Conservation (phyloP, 2,888 invertebrate genomes). For the Oscheius sp. region DNA sequence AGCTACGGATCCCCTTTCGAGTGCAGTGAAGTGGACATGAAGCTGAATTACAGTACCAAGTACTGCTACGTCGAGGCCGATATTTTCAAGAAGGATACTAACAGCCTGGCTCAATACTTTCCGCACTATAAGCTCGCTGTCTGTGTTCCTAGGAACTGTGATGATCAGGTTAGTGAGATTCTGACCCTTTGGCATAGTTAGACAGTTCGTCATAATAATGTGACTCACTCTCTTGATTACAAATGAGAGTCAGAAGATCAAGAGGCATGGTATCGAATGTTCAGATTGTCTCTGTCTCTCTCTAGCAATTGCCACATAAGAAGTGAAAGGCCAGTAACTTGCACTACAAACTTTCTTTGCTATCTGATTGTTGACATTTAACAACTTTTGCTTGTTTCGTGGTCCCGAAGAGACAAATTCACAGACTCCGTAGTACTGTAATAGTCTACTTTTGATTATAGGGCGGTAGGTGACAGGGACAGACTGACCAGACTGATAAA, state of each 20-base stretch:
- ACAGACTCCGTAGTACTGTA: too few relatives aligned
- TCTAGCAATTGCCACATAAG: neutral
- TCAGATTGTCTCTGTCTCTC: neutral
- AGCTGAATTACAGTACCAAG: slow-evolving; percentile 35
- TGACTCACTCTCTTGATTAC: neutral
- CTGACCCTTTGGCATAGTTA: neutral
- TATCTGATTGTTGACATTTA: too few relatives aligned
- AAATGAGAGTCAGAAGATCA: too few relatives aligned
- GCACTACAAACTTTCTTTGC: too few relatives aligned
- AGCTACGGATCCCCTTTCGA: slow-evolving; percentile 39
- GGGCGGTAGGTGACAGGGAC: too few relatives aligned
- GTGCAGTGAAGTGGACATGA: slow-evolving; percentile 28
- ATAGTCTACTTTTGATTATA: too few relatives aligned
- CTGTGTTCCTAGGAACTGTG: slow-evolving; percentile 41
- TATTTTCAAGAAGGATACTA: slow-evolving; percentile 1
- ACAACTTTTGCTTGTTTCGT: too few relatives aligned
- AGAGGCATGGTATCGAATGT: too few relatives aligned
- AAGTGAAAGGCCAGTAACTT: too few relatives aligned
- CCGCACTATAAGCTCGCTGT: slow-evolving; percentile 29
- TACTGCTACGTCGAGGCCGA: slow-evolving; percentile 36
- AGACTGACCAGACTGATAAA: too few relatives aligned
- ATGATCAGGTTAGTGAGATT: neutral
- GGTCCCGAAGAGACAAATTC: too few relatives aligned
- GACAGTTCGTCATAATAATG: neutral
- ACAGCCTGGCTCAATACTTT: neutral